Evolutionary conservation across 2,797 vertebrate genomes (phyloP).

Genomic region (Eidolon dupreanum): DNA sequence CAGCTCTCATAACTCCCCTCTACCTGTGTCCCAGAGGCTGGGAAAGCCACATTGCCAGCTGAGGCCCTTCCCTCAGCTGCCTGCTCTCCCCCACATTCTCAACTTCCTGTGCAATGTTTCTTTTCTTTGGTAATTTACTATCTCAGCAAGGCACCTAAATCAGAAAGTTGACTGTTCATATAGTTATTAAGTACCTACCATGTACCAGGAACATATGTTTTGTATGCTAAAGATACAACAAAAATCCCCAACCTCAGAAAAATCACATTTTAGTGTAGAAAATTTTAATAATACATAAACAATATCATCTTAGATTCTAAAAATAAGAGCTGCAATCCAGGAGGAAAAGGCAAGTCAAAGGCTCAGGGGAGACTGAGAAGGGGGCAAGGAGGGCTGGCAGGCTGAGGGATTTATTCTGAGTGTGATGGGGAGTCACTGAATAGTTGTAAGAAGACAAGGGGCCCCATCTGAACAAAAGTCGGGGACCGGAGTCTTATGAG

Average conservation of each 20-base stretch:
- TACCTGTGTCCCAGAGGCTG: background rate
- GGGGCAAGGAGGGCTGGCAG: background rate
- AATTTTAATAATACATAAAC: background rate
- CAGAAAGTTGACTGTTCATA: background rate
- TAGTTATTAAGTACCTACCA: background rate
- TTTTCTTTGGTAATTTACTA: background rate
- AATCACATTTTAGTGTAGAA: background rate
- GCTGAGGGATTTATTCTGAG: background rate
- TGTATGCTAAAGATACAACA: background rate
- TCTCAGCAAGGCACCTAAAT: background rate
- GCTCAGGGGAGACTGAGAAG: background rate
- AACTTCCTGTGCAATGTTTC: background rate
- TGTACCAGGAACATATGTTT: background rate
- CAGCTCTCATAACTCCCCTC: accelerated
- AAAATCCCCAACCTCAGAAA: background rate
- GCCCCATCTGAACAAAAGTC: background rate
- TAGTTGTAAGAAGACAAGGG: background rate
- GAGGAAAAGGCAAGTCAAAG: background rate
- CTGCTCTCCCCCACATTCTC: background rate
- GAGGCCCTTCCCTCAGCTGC: background rate
- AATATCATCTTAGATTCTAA: background rate
- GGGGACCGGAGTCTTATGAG: background rate
- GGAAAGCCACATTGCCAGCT: background rate
- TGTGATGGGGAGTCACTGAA: background rate
- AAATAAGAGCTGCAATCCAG: background rate